phyloP scores from a whole-genome alignment of 1,140 invertebrate genomes.

The Sycophaga agraensis region DNA sequence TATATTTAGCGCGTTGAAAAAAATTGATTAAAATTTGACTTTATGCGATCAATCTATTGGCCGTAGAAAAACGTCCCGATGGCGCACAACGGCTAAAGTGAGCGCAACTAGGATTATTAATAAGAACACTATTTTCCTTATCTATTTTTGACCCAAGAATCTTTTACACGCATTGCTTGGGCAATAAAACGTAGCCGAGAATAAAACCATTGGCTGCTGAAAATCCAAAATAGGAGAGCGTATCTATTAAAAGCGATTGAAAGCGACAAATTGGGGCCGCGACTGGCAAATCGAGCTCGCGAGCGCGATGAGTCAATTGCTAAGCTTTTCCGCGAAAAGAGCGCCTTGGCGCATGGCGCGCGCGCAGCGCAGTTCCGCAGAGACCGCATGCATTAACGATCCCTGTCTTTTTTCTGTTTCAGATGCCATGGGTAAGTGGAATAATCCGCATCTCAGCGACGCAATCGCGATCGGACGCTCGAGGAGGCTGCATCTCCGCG shows the following conservation, averaged over 20 bases:
- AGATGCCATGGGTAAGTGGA: slow-evolving; percentile 58
- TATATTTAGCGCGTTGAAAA: no score
- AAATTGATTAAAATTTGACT: no score
- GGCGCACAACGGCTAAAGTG: no score
- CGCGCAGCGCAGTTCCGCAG: neutral
- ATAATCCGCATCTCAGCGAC: slow-evolving; percentile 15
- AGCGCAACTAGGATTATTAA: no score
- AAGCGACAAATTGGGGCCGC: neutral
- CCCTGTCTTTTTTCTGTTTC: slow-evolving; percentile 49
- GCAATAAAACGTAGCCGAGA: no score
- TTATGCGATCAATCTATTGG: no score
- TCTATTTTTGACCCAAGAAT: no score
- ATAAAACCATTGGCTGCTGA: slow-evolving; percentile 31
- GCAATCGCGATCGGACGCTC: slow-evolving; percentile 5
- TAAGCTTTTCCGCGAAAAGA: slow-evolving; percentile 45
- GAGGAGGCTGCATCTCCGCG: no score
- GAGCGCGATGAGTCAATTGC: slow-evolving; percentile 49
- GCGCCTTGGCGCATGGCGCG: neutral
- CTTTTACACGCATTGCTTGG: no score
- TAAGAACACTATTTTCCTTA: no score
- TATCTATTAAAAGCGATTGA: neutral
- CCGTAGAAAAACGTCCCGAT: no score
- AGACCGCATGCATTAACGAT: neutral
- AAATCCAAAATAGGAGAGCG: slow-evolving; percentile 23
- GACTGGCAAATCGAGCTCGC: slow-evolving; percentile 30